phyloP scores from a whole-genome alignment of 2,888 invertebrate species.

The Antheraea assamensis region DNA sequence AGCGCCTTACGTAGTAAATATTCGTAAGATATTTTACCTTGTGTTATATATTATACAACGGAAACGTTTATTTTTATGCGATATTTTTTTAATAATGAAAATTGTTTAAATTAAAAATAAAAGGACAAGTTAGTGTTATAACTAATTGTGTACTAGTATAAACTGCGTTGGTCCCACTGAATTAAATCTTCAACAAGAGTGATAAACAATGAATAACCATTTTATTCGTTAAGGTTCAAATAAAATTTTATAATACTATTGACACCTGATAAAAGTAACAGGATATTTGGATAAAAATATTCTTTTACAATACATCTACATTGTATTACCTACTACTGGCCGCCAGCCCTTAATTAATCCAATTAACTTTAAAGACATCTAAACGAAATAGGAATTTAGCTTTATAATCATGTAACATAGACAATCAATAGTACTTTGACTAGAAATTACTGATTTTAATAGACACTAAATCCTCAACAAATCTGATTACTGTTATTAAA shows the following conservation, averaged over 20 bases:
- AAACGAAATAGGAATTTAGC: constrained; percentile 20
- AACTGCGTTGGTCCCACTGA: constrained; percentile 4
- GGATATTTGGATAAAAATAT: neutral
- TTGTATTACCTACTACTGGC: neutral
- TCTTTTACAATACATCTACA: neutral
- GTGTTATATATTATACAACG: neutral
- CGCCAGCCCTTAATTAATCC: neutral
- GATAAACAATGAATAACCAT: neutral
- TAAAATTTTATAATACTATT: neutral
- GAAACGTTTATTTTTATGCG: neutral
- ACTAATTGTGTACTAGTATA: neutral
- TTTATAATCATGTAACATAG: constrained; percentile 52
- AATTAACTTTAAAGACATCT: constrained; percentile 17
- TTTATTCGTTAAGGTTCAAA: neutral
- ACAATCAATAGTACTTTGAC: constrained; percentile 77
- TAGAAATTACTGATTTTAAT: constrained; percentile 71
- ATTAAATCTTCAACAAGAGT: neutral
- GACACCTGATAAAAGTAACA: neutral
- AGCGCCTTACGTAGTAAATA: neutral
- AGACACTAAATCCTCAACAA: constrained; percentile 52
- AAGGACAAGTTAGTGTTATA: neutral
- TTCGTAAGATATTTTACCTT: neutral
- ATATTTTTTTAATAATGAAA: neutral
- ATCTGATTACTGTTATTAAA: constrained; percentile 57
- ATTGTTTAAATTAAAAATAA: neutral